These are phyloP conservation scores for Drosophila littoralis DNA, from an alignment of 1,140 invertebrate genomes.

Conservation along the genomic window DNA sequence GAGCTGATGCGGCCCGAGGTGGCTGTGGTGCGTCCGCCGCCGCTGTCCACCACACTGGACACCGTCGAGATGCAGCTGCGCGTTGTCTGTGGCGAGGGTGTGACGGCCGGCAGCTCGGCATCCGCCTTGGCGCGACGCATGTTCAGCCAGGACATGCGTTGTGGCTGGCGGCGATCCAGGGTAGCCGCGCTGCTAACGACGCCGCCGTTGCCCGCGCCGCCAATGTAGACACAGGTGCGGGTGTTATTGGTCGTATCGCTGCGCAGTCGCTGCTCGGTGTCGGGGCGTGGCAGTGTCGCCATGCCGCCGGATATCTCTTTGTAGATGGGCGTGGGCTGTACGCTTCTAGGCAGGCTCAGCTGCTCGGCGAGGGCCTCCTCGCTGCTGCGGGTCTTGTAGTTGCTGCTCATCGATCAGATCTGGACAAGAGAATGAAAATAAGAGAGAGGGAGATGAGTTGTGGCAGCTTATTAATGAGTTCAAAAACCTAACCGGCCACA, in stretches of 20 bases:
- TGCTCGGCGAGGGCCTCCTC: slow-evolving; percentile 74
- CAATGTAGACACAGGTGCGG: slow-evolving; percentile 76
- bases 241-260: slow-evolving; percentile 53
- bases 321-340: slow-evolving; percentile 50
- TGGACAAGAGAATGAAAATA: slow-evolving; percentile 11
- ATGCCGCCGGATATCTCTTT: slow-evolving; percentile 68
- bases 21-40: slow-evolving; percentile 76
- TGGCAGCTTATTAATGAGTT: slow-evolving; percentile 51
- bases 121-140: slow-evolving; percentile 73
- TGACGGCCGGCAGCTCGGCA: slow-evolving; percentile 58
- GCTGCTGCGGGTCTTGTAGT: slow-evolving; percentile 60
- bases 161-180: slow-evolving; percentile 71
- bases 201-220: slow-evolving; percentile 46
- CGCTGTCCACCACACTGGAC: slow-evolving; percentile 73
- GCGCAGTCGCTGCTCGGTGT: slow-evolving; percentile 62
- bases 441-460: slow-evolving; percentile 7
- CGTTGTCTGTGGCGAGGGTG: slow-evolving; percentile 78
- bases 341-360: slow-evolving; percentile 57
- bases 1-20: slow-evolving; percentile 79
- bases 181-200: slow-evolving; percentile 48
- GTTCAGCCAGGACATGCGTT: slow-evolving; percentile 79
- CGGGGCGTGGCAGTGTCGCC: slow-evolving; percentile 63
- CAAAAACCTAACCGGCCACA: slow-evolving; percentile 46
- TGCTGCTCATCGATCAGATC: slow-evolving; percentile 76
- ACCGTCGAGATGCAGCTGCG: slow-evolving; percentile 81